These are phyloP conservation scores for Crotalus tigris DNA, from an alignment of 2,113 vertebrate species.

Conservation along the genomic window DNA sequence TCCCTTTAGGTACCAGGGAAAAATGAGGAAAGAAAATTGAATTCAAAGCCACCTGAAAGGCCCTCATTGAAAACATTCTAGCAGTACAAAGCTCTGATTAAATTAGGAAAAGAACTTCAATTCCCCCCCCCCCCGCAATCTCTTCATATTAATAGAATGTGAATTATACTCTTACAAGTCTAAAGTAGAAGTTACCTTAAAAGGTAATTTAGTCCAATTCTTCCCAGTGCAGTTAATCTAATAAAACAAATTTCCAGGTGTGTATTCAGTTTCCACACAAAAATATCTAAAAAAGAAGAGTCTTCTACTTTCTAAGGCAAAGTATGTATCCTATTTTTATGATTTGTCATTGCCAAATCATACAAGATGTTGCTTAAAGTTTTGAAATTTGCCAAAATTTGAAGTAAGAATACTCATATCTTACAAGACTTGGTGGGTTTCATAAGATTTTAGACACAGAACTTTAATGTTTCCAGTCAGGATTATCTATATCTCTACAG, in stretches of 20 bases:
- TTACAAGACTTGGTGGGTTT: not conserved
- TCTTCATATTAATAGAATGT: not conserved
- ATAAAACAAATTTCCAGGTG: not conserved
- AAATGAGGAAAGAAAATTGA: conserved; percentile 7
- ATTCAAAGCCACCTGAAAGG: not conserved
- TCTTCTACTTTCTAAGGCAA: not conserved
- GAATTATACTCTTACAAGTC: not conserved
- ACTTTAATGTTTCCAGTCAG: not conserved
- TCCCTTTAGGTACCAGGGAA: not conserved
- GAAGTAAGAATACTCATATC: not conserved
- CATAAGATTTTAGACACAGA: not conserved
- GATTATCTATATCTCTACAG: not conserved
- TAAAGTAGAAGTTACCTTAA: not conserved
- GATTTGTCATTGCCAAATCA: not conserved
- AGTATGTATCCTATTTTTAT: not conserved
- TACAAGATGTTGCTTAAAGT: not conserved
- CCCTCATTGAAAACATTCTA: not conserved
- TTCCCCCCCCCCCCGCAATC: not conserved
- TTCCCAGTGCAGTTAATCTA: not conserved
- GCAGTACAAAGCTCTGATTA: not conserved
- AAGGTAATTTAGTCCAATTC: not conserved
- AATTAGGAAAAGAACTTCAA: not conserved
- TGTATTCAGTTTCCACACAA: not conserved
- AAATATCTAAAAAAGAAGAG: not conserved
- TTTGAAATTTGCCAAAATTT: not conserved